phyloP scores from a whole-genome alignment of 2,113 vertebrate genomes.

The Puntigrus tetrazona region DNA sequence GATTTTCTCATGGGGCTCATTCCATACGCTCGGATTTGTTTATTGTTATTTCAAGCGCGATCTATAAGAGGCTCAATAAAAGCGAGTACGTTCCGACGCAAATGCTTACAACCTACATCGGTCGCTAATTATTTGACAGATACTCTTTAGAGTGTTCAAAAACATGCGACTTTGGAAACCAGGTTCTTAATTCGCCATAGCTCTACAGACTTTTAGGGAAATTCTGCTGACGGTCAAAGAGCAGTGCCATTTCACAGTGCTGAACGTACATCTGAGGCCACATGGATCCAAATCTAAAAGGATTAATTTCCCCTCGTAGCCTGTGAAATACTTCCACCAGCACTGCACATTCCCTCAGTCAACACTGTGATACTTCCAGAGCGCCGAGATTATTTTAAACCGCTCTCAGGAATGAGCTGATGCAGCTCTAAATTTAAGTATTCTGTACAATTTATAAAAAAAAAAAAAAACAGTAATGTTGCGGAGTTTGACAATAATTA shows the following conservation, averaged over 20 bases:
- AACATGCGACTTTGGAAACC: neutral
- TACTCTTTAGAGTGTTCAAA: neutral
- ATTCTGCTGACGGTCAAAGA: conserved; percentile 44
- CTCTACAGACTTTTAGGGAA: conserved; percentile 21
- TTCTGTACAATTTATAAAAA: neutral
- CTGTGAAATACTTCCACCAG: conserved; percentile 19
- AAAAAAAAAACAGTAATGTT: neutral
- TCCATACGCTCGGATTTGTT: neutral
- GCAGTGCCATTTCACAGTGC: conserved; percentile 28
- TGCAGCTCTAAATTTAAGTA: neutral
- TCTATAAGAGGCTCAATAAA: neutral
- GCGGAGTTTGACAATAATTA: neutral
- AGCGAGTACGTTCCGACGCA: neutral
- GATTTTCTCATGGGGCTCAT: neutral
- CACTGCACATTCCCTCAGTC: neutral
- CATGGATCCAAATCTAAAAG: conserved; percentile 36
- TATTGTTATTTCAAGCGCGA: neutral
- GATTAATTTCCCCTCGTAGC: conserved; percentile 24
- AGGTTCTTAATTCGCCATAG: conserved; percentile 3
- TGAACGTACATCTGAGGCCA: conserved; percentile 13
- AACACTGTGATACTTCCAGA: conserved; percentile 8
- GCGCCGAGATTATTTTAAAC: neutral
- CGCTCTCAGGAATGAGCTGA: neutral
- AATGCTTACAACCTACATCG: neutral
- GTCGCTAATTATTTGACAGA: neutral